Conservation (phyloP, 1,140 invertebrate species). For the Branchinecta lynchi region DNA sequence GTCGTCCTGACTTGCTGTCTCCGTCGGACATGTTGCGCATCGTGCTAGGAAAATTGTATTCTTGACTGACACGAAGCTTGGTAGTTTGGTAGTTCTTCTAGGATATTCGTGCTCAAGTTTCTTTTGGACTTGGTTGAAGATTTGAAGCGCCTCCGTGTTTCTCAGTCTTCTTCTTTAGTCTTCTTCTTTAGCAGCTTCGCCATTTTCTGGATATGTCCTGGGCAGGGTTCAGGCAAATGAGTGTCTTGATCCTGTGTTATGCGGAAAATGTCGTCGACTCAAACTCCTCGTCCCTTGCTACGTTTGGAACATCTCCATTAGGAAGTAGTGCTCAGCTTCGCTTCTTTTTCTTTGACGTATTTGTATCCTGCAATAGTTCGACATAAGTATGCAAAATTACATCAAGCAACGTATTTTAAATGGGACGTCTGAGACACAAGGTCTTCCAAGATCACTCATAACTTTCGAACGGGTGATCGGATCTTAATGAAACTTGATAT, state of each 20-base stretch:
- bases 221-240: slow-evolving; percentile 5
- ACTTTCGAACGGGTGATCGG: no score
- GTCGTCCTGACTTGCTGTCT: no score
- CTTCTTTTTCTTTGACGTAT: slow-evolving; percentile 7
- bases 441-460: no score
- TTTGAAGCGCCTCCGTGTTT: slow-evolving; percentile 8
- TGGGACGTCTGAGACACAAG: no score
- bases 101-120: neutral
- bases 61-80: no score
- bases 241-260: neutral
- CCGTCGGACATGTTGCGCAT: no score
- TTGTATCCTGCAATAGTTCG: no score
- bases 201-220: slow-evolving; percentile 1
- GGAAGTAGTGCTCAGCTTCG: slow-evolving; percentile 8
- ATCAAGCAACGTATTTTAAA: no score
- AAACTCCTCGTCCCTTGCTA: slow-evolving; percentile 4
- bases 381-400: no score
- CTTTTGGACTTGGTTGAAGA: slow-evolving; percentile 8
- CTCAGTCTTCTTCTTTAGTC: neutral
- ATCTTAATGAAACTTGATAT: no score
- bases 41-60: no score
- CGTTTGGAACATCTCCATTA: slow-evolving; percentile 1
- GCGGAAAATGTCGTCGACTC: neutral
- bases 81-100: neutral
- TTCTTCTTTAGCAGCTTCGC: slow-evolving; percentile 8